Conservation (phyloP, 2,888 invertebrate species). For the Podotricha telesiphe region DNA sequence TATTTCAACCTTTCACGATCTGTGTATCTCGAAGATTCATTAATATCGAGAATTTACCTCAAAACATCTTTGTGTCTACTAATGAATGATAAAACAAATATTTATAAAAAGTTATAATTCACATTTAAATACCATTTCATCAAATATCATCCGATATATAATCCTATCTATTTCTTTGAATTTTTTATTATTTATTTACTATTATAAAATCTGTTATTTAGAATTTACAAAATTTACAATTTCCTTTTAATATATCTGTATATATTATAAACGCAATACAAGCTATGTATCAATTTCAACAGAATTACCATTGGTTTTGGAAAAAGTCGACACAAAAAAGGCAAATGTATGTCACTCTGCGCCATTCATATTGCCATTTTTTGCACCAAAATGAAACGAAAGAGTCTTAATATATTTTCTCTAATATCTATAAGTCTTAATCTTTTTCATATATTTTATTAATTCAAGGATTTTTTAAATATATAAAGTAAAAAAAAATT, state of each 20-base stretch:
- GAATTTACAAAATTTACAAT: no score
- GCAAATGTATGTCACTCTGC: not conserved
- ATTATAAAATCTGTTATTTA: no score
- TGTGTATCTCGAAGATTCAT: not conserved
- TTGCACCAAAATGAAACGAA: slow-evolving; percentile 4
- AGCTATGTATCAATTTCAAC: not conserved
- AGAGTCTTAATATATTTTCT: slow-evolving; percentile 14
- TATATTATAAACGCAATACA: not conserved
- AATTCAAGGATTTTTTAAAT: not conserved
- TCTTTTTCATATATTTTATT: slow-evolving; percentile 21
- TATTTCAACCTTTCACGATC: not conserved
- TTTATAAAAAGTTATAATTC: not conserved
- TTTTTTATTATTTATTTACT: no score
- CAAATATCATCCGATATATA: not conserved
- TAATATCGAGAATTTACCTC: not conserved
- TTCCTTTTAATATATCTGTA: no score
- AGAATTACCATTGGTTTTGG: not conserved
- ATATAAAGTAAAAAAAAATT: no score
- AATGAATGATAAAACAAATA: not conserved
- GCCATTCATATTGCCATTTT: slow-evolving; percentile 14
- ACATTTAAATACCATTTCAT: not conserved
- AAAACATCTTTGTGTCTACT: not conserved
- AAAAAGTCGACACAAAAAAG: slow-evolving; percentile 8
- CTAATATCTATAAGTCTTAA: no score
- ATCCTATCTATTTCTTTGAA: no score